These are phyloP conservation scores for Monochamus alternatus DNA, from an alignment of 2,888 invertebrate species.

Conservation along the genomic window DNA sequence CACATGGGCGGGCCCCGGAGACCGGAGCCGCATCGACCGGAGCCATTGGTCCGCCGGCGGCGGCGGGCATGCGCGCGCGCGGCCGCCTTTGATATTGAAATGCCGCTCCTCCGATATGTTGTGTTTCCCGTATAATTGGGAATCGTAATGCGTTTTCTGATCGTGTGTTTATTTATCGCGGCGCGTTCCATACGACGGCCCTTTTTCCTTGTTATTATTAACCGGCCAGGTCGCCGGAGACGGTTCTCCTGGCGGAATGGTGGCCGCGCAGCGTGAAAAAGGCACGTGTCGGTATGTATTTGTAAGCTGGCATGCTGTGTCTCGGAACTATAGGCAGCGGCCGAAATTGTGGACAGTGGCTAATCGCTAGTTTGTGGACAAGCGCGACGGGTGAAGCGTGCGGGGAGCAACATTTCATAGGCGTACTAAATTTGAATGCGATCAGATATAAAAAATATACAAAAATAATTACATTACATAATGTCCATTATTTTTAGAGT, in stretches of 20 bases:
- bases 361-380: no score
- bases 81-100: conserved; percentile 67
- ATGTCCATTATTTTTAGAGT: no score
- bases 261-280: not conserved
- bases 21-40: conserved; percentile 70
- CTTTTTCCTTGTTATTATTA: conserved; percentile 17
- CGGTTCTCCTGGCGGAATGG: not conserved
- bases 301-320: no score
- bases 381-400: no score
- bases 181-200: conserved; percentile 40
- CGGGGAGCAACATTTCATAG: no score
- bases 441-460: no score
- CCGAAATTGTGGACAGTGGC: no score
- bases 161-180: conserved; percentile 52
- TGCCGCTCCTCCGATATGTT: conserved; percentile 64
- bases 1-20: conserved; percentile 70
- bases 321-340: no score
- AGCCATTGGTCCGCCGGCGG: conserved; percentile 47
- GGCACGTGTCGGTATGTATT: not conserved
- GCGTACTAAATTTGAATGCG: no score
- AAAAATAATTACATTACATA: no score
- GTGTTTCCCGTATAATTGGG: conserved; percentile 65
- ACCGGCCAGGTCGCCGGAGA: not conserved
- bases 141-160: conserved; percentile 63
- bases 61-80: conserved; percentile 38